Evolutionary conservation across 2,888 invertebrate genomes (phyloP).

Genomic region (Palloptera scutellata): DNA sequence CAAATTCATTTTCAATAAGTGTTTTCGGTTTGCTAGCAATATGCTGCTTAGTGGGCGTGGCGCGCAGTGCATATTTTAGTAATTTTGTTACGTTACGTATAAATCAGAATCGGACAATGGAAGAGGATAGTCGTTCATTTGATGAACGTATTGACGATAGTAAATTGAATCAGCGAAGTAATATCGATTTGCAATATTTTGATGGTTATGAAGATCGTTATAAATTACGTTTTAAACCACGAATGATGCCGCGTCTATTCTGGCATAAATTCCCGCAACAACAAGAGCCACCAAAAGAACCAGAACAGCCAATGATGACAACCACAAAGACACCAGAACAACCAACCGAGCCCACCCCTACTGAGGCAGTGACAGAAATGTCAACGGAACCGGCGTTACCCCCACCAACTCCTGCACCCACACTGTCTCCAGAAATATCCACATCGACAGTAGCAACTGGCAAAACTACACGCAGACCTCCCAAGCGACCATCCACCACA

Average conservation of each 20-base stretch:
- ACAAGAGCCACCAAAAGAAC: constrained; percentile 43
- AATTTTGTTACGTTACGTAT: constrained; percentile 49
- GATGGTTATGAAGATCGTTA: constrained; percentile 43
- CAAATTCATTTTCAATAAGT: constrained; percentile 14
- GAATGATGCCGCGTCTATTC: constrained; percentile 40
- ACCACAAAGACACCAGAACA: constrained; percentile 31
- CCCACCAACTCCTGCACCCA: constrained; percentile 44
- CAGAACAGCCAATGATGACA: constrained; percentile 14
- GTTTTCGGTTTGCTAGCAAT: constrained; percentile 5
- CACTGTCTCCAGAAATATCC: constrained; percentile 2
- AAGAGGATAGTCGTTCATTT: not conserved
- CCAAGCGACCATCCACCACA: not conserved
- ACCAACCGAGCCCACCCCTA: constrained; percentile 19
- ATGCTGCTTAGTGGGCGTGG: constrained; percentile 25
- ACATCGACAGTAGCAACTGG: constrained; percentile 13
- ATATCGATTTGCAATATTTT: constrained; percentile 2
- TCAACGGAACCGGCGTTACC: constrained; percentile 3
- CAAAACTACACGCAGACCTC: constrained; percentile 30
- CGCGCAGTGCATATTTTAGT: constrained; percentile 21
- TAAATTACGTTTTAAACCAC: constrained; percentile 51
- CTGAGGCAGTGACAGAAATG: constrained; percentile 23
- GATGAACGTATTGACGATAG: not conserved
- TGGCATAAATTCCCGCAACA: constrained; percentile 48
- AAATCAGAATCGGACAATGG: constrained; percentile 21
- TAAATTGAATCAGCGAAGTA: not conserved